Percentiles rank a stretch among this genome's conserved stretches.
phyloP scores from a whole-genome alignment of 2,797 vertebrate species.

The Chelonia mydas region DNA sequence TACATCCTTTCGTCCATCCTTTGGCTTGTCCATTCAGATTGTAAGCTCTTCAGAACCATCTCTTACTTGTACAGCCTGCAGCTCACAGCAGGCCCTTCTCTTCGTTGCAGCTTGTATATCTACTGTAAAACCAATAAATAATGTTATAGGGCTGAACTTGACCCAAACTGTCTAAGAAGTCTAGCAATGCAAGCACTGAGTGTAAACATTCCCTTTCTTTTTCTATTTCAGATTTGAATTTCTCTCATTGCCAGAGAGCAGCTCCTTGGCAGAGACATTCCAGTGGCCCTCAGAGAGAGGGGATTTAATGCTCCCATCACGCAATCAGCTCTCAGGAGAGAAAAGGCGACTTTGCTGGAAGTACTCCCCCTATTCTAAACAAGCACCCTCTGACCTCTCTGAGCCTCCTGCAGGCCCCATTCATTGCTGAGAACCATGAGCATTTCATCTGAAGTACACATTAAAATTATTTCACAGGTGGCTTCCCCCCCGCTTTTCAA shows the following conservation, averaged over 20 bases:
- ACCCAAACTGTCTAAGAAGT: background rate
- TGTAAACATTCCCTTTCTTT: background rate
- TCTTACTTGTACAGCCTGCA: background rate
- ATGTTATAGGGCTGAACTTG: background rate
- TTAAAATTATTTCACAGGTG: conserved; percentile 3
- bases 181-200: background rate
- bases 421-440: conserved; percentile 14
- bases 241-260: background rate
- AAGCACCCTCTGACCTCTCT: background rate
- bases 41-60: background rate
- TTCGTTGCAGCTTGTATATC: background rate
- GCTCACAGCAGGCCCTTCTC: background rate
- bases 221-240: background rate
- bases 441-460: conserved; percentile 5
- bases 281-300: rapidly evolving
- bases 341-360: background rate
- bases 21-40: background rate
- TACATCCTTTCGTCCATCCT: background rate
- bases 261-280: background rate
- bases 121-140: background rate
- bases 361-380: background rate
- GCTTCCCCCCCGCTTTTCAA: rapidly evolving
- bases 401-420: background rate
- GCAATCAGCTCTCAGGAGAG: background rate
- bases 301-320: background rate